Evolutionary conservation across 2,113 vertebrate species (phyloP).

Genomic region (Helogale parvula): DNA sequence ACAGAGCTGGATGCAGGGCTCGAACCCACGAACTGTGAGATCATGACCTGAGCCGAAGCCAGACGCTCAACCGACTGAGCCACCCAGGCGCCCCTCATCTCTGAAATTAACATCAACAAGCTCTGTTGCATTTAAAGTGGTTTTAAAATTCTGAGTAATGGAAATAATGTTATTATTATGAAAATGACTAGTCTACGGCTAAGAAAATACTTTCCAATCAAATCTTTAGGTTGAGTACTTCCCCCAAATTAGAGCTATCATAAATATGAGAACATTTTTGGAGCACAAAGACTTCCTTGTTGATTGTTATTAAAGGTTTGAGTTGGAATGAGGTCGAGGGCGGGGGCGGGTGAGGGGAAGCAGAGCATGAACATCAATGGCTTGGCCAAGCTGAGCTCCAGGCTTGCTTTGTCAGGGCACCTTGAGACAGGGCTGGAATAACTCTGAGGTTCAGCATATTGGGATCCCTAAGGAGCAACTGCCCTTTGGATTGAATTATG

Average conservation of each 20-base stretch:
- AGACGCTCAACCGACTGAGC: no score
- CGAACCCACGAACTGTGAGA: no score
- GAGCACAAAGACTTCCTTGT: constrained; percentile 43
- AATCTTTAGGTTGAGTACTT: background rate
- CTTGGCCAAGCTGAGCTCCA: fast-evolving
- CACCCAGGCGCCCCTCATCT: background rate
- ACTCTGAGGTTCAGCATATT: fast-evolving
- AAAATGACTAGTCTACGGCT: background rate
- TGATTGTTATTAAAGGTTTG: constrained; percentile 3
- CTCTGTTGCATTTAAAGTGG: background rate
- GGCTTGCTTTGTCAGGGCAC: background rate
- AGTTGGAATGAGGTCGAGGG: background rate
- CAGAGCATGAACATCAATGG: background rate
- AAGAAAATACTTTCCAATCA: background rate
- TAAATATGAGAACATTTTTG: background rate
- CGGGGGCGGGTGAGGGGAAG: no score
- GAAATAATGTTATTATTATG: background rate
- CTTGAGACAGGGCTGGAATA: background rate
- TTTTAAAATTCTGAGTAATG: background rate
- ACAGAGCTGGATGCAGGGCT: no score
- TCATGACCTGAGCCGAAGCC: no score
- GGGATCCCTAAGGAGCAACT: background rate
- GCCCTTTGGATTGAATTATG: background rate
- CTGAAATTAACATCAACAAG: constrained; percentile 28
- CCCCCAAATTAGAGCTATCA: background rate